phyloP scores from a whole-genome alignment of 2,797 vertebrate species.

The Channallabes apus region DNA sequence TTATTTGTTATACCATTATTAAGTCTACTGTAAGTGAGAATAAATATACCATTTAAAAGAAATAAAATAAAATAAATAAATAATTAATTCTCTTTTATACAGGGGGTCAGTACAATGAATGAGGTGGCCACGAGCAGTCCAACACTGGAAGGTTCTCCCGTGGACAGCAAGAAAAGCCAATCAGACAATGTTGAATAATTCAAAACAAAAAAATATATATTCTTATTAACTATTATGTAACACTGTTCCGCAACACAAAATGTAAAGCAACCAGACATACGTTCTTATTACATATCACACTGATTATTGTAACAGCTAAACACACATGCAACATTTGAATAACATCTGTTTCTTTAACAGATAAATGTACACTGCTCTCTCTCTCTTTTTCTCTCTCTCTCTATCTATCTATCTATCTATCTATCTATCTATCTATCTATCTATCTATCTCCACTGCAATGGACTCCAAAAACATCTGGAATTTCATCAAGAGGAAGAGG shows the following conservation, averaged over 20 bases:
- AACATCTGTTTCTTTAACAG: not conserved
- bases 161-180: not conserved
- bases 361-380: not conserved
- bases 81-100: not conserved
- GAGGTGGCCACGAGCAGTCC: not conserved
- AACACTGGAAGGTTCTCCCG: slow-evolving; percentile 2
- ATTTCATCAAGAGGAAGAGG: too few relatives aligned
- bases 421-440: too few relatives aligned
- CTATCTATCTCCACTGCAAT: too few relatives aligned
- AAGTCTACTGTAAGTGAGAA: not conserved
- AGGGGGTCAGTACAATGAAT: not conserved
- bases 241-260: not conserved
- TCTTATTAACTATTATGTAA: not conserved
- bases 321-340: not conserved
- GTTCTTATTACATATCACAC: not conserved
- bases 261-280: not conserved
- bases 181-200: not conserved
- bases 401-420: too few relatives aligned
- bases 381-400: too few relatives aligned
- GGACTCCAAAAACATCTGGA: too few relatives aligned
- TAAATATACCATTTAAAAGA: not conserved
- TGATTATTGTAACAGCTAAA: not conserved
- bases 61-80: too few relatives aligned
- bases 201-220: not conserved
- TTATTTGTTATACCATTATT: not conserved